Evolutionary conservation across 92 coral and sea anemone species (phyloP), one percentile per base, ranked within the genome.

Genomic region (Porites lobata): DNA sequence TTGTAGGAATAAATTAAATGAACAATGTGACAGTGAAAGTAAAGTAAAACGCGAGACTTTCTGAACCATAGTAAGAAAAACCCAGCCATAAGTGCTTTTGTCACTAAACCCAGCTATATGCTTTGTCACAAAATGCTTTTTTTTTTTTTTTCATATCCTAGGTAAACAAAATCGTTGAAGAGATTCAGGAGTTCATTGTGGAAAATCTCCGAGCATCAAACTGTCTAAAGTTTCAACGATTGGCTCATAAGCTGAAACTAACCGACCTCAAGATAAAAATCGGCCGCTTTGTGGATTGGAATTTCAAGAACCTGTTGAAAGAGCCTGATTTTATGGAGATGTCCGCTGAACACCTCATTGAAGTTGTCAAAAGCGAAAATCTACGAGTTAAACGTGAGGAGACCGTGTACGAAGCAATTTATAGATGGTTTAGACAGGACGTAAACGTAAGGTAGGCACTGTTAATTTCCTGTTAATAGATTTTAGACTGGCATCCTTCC

Each of bases 201-300:
- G 56, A 90, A 18, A 82, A 85, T 51, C 87, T 96, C 13, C 85
- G 78, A 43, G 80, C 87, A 9, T 87, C 95, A 6, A 95, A 94
- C 74, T 95, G 99, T 78, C 81, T 96, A 26, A 85, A 79, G 57
- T 96, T 88, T 51, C 94, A 90, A 47, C 73, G 94, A 56, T 62
- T 87, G 51, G 96, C 97, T 1, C 83, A 77, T 59, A 90, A 80
- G n/a, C 91, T 82, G 32, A 79, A 85, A 70, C 82, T 95, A 58
- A 81, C 83, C 50, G 92, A 86, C 58, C 86, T 96, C 89, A 82
- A 85, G 65, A 69, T 76, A 65, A 96, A 94, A 72, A 91, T 96
- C 29, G 93, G 87, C 68, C 94, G 99, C 65, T 96, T 93, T 65
- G 91, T 96, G 24, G 96, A 94, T 81, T 96, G 98, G 96, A 94